phyloP scores from a whole-genome alignment of 2,888 invertebrate species.

The Calliopum simillimum region DNA sequence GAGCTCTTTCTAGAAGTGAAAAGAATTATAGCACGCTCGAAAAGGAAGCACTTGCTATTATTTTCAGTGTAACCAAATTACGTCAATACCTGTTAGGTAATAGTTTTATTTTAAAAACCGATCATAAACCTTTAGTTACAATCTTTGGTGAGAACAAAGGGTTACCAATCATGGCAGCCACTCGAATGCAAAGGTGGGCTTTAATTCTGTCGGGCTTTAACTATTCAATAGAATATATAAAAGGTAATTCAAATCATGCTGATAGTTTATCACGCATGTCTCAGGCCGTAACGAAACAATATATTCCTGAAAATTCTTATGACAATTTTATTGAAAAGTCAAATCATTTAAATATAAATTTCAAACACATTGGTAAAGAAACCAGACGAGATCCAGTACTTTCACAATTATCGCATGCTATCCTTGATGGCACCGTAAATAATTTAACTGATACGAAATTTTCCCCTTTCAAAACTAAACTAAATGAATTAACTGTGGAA shows the following conservation, averaged over 20 bases:
- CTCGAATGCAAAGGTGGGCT: constrained; percentile 26
- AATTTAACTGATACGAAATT: constrained; percentile 27
- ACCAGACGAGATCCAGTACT: constrained; percentile 34
- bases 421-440: constrained; percentile 34
- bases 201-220: constrained; percentile 43
- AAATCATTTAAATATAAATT: constrained; percentile 19
- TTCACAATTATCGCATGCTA: constrained; percentile 33
- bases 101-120: too few species aligned
- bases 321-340: constrained; percentile 28
- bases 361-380: constrained; percentile 28
- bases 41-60: too few species aligned
- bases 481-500: constrained; percentile 37
- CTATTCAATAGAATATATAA: constrained; percentile 39
- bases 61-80: too few species aligned
- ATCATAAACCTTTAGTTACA: constrained; percentile 34
- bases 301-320: constrained; percentile 9
- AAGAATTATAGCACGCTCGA: constrained; percentile 40
- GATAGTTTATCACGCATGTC: constrained; percentile 37
- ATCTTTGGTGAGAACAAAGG: constrained; percentile 41
- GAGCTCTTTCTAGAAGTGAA: constrained; percentile 36
- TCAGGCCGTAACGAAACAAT: background rate
- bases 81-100: too few species aligned
- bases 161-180: constrained; percentile 41
- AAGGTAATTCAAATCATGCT: constrained; percentile 36
- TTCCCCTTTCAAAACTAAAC: constrained; percentile 31